These are phyloP conservation scores for Rhea americana DNA, from an alignment of 2,113 vertebrate genomes.

Conservation along the genomic window DNA sequence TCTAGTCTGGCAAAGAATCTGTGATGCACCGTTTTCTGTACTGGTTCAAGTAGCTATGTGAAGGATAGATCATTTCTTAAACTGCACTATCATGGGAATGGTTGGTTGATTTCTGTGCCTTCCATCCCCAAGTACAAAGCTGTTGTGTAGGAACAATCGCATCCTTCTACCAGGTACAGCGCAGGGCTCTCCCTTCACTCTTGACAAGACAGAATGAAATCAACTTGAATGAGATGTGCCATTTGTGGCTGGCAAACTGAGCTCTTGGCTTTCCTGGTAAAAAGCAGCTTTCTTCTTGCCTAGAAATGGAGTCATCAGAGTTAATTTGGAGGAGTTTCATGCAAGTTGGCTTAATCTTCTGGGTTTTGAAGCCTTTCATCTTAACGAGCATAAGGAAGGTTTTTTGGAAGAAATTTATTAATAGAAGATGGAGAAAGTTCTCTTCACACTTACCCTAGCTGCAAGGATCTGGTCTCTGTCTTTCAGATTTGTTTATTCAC, in stretches of 20 bases:
- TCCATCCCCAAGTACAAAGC: background rate
- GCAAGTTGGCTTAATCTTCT: background rate
- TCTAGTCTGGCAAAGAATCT: background rate
- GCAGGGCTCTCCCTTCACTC: background rate
- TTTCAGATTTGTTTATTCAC: background rate
- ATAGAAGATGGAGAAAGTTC: background rate
- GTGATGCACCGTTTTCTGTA: background rate
- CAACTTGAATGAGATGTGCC: background rate
- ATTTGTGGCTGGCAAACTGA: background rate
- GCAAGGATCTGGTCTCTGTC: background rate
- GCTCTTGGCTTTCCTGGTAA: background rate
- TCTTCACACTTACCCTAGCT: background rate
- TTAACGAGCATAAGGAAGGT: background rate
- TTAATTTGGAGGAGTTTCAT: background rate
- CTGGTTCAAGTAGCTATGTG: background rate
- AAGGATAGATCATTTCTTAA: background rate
- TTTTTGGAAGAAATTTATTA: background rate
- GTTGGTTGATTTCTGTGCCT: background rate
- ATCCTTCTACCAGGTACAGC: background rate
- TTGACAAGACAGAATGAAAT: background rate
- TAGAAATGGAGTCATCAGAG: background rate
- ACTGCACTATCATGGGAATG: background rate
- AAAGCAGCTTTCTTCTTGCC: background rate
- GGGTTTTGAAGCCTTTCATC: background rate
- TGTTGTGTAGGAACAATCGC: background rate